Evolutionary conservation across 2,888 invertebrate species (phyloP), one percentile per base, ranked within the genome.

Genomic region (Caenorhabditis auriculariae): DNA sequence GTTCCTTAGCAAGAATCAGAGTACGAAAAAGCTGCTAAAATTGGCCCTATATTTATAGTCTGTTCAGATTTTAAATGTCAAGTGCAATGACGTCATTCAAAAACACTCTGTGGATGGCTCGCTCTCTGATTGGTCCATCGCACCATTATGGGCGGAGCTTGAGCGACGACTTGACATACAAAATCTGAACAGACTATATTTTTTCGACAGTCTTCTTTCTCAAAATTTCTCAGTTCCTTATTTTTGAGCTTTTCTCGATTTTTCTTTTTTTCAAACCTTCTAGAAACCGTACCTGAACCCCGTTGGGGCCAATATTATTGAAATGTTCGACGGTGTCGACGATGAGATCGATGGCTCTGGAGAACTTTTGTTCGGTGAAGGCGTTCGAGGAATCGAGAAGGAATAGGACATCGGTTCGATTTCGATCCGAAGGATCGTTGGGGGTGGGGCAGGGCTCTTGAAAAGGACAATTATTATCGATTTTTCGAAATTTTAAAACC

Each of bases 231-330:
- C 24, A 6, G 15, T 15, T 7, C 35, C 17, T n/a, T 9, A 5
- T 17, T 17, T 9, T 37, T 19, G 5, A 46, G 4, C 15, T 4
- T 24, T n/a, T 9, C 23, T 21, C 9, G 15, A 21, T 12, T 23
- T 23, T 23, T 44, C 7, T 12, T n/a, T 6, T 24, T 15, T 17
- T 42, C 24, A 32, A 15, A n/a, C 23, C n/a, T 42, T 23, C 19
- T 26, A n/a, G 37, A 15, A 17, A n/a, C 17, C 52, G 49, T 21
- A 73, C 72, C 54, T 77, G 77, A 0, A 74, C 58, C 15, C 77
- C 77, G 37, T 74, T 66, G 2, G 75, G 65, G 12, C 77, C 77
- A 48, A 77, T 72, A 38, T 76, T 77, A 29, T 59, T 50, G 53
- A 77, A 72, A 27, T 70, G 55, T 7, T 56, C 46, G 5, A 75